phyloP scores from a whole-genome alignment of 2,888 invertebrate species.

The Lepeophtheirus nordmannii region DNA sequence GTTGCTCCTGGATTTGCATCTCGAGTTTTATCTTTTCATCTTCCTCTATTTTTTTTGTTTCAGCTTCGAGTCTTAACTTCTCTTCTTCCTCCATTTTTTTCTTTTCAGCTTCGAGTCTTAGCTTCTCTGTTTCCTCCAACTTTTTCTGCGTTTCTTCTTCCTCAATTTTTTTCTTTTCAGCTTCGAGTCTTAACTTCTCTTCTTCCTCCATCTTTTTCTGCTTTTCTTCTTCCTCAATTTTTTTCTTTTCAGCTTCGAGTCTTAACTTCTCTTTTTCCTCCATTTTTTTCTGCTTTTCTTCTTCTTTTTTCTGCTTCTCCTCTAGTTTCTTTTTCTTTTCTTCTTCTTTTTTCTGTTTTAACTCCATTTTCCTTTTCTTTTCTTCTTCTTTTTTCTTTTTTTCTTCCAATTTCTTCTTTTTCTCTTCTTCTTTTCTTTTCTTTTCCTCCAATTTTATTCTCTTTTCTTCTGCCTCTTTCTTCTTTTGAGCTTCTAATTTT shows the following conservation, averaged over 20 bases:
- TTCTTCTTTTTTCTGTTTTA: constrained; percentile 11
- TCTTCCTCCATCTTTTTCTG: background rate
- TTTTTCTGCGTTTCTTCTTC: background rate
- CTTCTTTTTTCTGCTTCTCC: background rate
- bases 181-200: background rate
- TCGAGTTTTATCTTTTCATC: background rate
- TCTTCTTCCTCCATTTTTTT: constrained; percentile 1
- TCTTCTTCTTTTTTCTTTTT: background rate
- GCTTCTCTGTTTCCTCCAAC: background rate
- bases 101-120: background rate
- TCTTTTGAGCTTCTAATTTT: background rate
- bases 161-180: background rate
- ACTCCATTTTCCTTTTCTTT: background rate
- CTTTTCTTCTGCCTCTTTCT: background rate
- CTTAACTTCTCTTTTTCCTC: background rate
- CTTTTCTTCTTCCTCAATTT: background rate
- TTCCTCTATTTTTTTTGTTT: background rate
- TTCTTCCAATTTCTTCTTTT: background rate
- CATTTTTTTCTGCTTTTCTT: background rate
- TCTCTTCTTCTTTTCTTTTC: background rate
- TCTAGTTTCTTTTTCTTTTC: background rate
- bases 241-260: background rate
- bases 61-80: background rate
- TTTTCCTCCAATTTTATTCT: background rate
- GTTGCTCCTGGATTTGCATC: background rate